phyloP scores from a whole-genome alignment of 2,888 invertebrate species.

The Pristionchus japonicus region DNA sequence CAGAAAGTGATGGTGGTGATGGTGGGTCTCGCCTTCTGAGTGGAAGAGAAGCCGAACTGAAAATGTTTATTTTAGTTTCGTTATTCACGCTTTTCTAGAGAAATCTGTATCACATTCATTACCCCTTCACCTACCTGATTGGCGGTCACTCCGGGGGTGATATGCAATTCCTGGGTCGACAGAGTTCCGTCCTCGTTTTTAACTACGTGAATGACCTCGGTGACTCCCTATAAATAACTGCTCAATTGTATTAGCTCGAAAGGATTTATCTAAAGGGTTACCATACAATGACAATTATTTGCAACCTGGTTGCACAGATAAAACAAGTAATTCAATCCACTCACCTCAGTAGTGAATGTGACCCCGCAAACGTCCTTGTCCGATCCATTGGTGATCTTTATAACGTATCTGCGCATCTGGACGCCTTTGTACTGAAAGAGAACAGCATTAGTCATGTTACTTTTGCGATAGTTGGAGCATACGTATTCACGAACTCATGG shows the following conservation, averaged over 20 bases:
- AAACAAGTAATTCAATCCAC: no score
- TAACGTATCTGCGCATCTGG: not conserved
- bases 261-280: no score
- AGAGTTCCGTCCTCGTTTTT: not conserved
- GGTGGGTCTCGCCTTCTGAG: not conserved
- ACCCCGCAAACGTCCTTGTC: conserved; percentile 17
- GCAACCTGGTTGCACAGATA: no score
- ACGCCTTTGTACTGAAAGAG: not conserved
- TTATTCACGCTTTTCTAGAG: not conserved
- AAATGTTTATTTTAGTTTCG: not conserved
- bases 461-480: no score
- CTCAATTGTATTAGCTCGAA: no score
- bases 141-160: not conserved
- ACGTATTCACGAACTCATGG: no score
- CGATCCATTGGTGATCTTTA: conserved; percentile 7
- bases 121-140: not conserved
- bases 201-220: not conserved
- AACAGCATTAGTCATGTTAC: no score
- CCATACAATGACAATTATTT: no score
- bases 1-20: not conserved
- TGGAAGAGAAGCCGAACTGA: not conserved
- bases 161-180: not conserved
- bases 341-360: not conserved
- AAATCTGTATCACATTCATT: not conserved
- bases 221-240: not conserved